Evolutionary conservation across 92 coral and sea anemone genomes (phyloP).

Genomic region (Anthopleura xanthogrammica): DNA sequence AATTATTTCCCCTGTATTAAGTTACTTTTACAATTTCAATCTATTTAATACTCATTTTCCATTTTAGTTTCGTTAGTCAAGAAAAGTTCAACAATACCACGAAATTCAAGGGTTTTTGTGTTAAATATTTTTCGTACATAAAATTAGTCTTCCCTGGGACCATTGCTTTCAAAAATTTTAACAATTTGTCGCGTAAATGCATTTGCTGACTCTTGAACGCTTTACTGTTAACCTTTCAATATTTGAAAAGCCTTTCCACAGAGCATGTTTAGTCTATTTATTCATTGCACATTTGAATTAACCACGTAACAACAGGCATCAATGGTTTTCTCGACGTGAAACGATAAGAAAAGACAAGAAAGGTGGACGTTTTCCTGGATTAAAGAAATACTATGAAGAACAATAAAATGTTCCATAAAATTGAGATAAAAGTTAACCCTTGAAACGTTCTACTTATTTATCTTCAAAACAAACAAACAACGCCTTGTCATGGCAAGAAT

Average conservation of each 20-base stretch:
- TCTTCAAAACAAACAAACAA: not conserved
- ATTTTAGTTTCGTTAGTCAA: not conserved
- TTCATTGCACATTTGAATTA: conserved; percentile 3
- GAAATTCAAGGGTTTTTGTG: too few species aligned
- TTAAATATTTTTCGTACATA: not conserved
- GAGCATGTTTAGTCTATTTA: not conserved
- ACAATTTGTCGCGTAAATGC: not conserved
- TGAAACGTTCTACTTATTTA: not conserved
- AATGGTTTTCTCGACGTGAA: not conserved
- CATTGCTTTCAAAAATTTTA: not conserved
- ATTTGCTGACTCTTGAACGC: not conserved
- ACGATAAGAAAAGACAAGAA: not conserved
- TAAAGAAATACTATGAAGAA: not conserved
- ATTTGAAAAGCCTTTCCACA: not conserved
- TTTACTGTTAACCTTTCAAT: not conserved
- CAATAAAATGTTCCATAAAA: not conserved
- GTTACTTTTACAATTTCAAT: not conserved
- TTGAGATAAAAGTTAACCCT: not conserved
- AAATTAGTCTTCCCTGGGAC: not conserved
- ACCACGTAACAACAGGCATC: not conserved
- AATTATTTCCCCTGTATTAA: not conserved
- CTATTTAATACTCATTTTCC: not conserved
- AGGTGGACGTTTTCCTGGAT: not conserved
- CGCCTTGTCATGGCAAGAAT: not conserved
- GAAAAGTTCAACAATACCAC: not conserved